Percentiles rank a stretch among this genome's conserved stretches.
Evolutionary conservation across 2,797 vertebrate species (phyloP).

Genomic region (Galago senegalensis): DNA sequence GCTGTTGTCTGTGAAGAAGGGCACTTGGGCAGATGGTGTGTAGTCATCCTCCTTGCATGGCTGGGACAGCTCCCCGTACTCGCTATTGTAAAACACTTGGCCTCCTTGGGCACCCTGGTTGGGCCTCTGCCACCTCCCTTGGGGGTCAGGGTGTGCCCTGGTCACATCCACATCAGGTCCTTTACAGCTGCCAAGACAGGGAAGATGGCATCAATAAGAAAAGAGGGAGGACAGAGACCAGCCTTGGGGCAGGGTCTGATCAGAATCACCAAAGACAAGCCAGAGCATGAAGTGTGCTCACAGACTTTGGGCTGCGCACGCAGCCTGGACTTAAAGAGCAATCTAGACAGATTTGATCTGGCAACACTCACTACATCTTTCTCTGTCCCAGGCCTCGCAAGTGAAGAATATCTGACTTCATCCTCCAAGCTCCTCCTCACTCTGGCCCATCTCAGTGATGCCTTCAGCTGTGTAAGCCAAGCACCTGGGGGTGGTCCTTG

Average conservation of each 20-base stretch:
- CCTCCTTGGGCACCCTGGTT: slow-evolving; percentile 93
- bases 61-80: slow-evolving; percentile 96
- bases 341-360: neutral
- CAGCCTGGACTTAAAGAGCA: neutral
- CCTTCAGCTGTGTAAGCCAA: neutral
- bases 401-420: neutral
- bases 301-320: neutral
- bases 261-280: neutral
- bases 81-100: slow-evolving; percentile 98
- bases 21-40: slow-evolving; percentile 70
- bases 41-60: slow-evolving; percentile 86
- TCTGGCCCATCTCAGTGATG: neutral
- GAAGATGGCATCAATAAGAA: neutral
- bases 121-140: slow-evolving; percentile 87
- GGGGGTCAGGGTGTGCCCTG: slow-evolving; percentile 87
- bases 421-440: neutral
- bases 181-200: slow-evolving; percentile 89
- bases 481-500: neutral
- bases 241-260: neutral
- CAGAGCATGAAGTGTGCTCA: rapidly evolving
- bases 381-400: neutral
- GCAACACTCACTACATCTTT: neutral
- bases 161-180: slow-evolving; percentile 89
- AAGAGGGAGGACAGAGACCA: neutral
- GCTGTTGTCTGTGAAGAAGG: slow-evolving; percentile 89